A percentile compares a stretch with the other conserved stretches of the same genome.
These are phyloP conservation scores for Drosophila cognata DNA, from an alignment of 2,888 invertebrate species.

Conservation along the genomic window DNA sequence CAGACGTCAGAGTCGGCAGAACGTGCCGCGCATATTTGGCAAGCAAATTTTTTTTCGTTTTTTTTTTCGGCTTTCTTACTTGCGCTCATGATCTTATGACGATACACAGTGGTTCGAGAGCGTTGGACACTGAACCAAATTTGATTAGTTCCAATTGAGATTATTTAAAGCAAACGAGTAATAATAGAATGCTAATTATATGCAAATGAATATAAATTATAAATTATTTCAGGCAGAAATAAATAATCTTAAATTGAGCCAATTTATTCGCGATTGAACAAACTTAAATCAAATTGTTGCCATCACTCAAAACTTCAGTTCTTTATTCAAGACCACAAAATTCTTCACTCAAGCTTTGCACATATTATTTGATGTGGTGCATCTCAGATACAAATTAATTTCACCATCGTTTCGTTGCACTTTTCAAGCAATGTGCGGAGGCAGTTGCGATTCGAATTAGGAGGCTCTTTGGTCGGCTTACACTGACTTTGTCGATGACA, in stretches of 20 bases:
- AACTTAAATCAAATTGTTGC: not conserved
- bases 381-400: not conserved
- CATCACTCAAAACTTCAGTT: not conserved
- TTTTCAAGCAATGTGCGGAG: not conserved
- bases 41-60: conserved; percentile 20
- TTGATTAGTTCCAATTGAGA: not conserved
- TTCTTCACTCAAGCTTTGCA: not conserved
- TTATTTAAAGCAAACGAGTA: not conserved
- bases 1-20: conserved; percentile 65
- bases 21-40: conserved; percentile 68
- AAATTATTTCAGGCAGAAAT: not conserved
- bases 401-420: not conserved
- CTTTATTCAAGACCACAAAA: not conserved
- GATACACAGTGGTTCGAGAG: conserved; percentile 34
- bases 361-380: not conserved
- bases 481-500: conserved; percentile 42
- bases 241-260: not conserved
- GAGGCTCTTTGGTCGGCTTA: not conserved
- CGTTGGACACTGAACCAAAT: not conserved
- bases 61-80: not conserved
- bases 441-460: conserved; percentile 5
- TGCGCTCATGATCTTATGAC: conserved; percentile 37
- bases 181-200: not conserved
- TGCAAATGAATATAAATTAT: not conserved
- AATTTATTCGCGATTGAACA: not conserved